Conservation (phyloP, 1,140 invertebrate species). For the Conopomorpha cramerella region DNA sequence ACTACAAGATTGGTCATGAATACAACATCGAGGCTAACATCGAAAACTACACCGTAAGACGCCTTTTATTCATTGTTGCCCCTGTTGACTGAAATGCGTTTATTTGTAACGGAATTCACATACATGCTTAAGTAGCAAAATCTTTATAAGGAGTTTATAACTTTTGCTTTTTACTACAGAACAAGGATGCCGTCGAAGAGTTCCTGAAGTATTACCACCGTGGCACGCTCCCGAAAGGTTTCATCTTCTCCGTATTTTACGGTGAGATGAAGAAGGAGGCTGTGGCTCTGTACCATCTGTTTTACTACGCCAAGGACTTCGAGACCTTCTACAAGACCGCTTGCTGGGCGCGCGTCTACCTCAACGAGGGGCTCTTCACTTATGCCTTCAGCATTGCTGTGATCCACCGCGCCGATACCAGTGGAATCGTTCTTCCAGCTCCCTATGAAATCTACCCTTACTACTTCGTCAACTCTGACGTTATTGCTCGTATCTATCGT, state of each 20-base stretch:
- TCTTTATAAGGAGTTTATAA: too few species aligned
- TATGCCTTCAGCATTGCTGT: constrained; percentile 65
- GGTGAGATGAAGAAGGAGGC: constrained; percentile 59
- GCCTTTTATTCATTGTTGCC: too few species aligned
- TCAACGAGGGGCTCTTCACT: constrained; percentile 67
- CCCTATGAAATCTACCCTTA: constrained; percentile 69
- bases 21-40: constrained; percentile 41
- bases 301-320: constrained; percentile 68
- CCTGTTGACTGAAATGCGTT: too few species aligned
- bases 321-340: constrained; percentile 68
- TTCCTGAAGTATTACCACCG: constrained; percentile 55
- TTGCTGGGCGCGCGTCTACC: constrained; percentile 60
- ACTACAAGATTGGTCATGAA: constrained; percentile 33
- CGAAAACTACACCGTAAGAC: constrained; percentile 39
- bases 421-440: constrained; percentile 63
- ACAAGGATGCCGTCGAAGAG: constrained; percentile 57
- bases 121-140: too few species aligned
- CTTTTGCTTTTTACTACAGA: too few species aligned
- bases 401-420: constrained; percentile 62
- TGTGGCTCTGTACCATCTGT: constrained; percentile 58
- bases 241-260: constrained; percentile 62
- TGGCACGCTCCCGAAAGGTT: constrained; percentile 50
- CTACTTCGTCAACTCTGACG: constrained; percentile 62
- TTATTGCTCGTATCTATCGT: constrained; percentile 60
- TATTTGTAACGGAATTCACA: too few species aligned